Percentiles rank a stretch among this genome's conserved stretches.
These are phyloP conservation scores for Willisornis vidua DNA, from an alignment of 2,113 vertebrate species.

Conservation along the genomic window DNA sequence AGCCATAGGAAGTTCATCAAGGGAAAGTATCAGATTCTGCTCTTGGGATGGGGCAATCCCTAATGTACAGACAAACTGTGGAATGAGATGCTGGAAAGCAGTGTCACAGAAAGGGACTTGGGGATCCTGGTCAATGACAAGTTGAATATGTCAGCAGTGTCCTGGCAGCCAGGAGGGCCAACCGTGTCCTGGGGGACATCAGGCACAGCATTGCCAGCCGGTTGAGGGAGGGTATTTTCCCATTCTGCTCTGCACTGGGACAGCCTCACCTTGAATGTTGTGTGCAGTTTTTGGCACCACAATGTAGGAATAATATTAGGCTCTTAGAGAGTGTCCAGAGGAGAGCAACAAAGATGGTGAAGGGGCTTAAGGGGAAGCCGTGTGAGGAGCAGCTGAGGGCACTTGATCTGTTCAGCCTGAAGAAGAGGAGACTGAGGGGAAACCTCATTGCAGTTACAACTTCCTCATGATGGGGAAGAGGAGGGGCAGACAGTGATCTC, in stretches of 20 bases:
- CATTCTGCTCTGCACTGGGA: not conserved
- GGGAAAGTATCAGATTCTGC: not conserved
- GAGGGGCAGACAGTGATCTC: not conserved
- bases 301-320: not conserved
- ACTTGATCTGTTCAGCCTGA: not conserved
- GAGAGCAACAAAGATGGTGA: not conserved
- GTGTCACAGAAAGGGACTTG: not conserved
- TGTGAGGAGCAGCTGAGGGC: not conserved
- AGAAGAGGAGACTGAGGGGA: not conserved
- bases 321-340: not conserved
- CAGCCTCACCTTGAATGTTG: not conserved
- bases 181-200: not conserved
- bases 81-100: not conserved
- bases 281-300: not conserved
- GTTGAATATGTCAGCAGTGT: not conserved
- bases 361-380: not conserved
- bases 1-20: not conserved
- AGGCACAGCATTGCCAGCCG: not conserved
- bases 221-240: not conserved
- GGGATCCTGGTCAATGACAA: not conserved
- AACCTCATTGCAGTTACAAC: not conserved
- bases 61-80: too few species aligned
- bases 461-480: not conserved
- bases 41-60: not conserved
- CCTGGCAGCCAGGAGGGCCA: not conserved